Percentiles rank a stretch among this genome's conserved stretches.
Conservation (phyloP, 2,888 invertebrate genomes). For the Alcis repandata region DNA sequence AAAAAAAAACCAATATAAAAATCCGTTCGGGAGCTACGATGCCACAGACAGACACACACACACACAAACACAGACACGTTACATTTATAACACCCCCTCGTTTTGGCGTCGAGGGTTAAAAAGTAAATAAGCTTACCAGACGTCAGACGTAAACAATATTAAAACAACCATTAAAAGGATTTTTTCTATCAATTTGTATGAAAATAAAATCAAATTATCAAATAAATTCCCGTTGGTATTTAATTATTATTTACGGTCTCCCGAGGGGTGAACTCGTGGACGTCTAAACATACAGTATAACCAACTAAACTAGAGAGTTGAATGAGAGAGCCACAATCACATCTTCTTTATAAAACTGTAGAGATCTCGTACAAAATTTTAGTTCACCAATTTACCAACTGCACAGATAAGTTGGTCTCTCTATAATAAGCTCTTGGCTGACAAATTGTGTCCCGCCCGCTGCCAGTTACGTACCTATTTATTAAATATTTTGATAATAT, state of each 20-base stretch:
- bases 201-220: slow-evolving; percentile 13
- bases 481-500: slow-evolving; percentile 23
- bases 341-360: neutral
- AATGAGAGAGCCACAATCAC: neutral
- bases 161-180: too few relatives aligned
- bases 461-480: slow-evolving; percentile 15
- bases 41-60: too few relatives aligned
- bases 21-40: too few relatives aligned
- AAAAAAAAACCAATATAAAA: too few relatives aligned
- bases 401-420: neutral
- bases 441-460: slow-evolving; percentile 15
- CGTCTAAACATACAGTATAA: neutral
- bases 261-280: slow-evolving; percentile 6
- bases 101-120: too few relatives aligned
- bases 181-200: too few relatives aligned
- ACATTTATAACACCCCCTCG: too few relatives aligned
- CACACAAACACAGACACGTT: too few relatives aligned
- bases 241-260: slow-evolving; percentile 12
- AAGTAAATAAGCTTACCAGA: too few relatives aligned
- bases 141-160: too few relatives aligned
- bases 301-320: neutral
- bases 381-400: slow-evolving; percentile 1
- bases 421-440: slow-evolving; percentile 8
- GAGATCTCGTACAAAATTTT: neutral
- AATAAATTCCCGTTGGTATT: slow-evolving; percentile 2